Percentiles rank a stretch among this genome's conserved stretches.
Evolutionary conservation across 2,888 invertebrate genomes (phyloP).

Genomic region (Andrena marginata): DNA sequence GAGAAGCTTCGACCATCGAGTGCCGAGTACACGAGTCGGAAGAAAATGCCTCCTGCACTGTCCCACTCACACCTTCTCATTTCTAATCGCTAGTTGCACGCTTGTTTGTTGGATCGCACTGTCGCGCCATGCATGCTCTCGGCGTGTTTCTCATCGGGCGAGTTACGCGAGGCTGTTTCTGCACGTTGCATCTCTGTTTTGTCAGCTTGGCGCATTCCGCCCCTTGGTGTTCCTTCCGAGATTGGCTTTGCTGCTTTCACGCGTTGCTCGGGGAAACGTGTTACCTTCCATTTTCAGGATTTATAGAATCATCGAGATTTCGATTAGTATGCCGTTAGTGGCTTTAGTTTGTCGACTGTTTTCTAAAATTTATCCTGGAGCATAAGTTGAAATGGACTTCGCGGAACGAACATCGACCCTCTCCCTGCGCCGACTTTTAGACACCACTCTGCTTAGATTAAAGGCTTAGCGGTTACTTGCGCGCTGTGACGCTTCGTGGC

Average conservation of each 20-base stretch:
- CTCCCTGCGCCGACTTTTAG: neutral
- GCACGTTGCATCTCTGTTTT: constrained; percentile 33
- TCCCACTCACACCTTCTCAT: constrained; percentile 15
- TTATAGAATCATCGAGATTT: neutral
- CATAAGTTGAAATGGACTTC: no score
- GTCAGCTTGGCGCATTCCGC: constrained; percentile 17
- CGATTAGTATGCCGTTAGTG: no score
- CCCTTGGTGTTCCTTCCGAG: constrained; percentile 18
- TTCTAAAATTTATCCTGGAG: no score
- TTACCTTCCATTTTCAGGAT: neutral
- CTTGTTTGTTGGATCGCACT: neutral
- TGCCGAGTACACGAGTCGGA: constrained; percentile 9
- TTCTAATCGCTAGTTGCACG: constrained; percentile 30
- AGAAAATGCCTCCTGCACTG: constrained; percentile 24
- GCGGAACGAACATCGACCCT: neutral
- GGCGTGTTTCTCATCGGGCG: constrained; percentile 34
- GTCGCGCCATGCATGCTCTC: constrained; percentile 27
- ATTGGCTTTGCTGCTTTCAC: constrained; percentile 35
- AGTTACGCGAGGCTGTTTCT: constrained; percentile 20
- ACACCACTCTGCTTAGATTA: neutral
- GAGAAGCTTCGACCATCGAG: neutral
- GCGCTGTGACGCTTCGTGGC: neutral
- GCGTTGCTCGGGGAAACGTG: constrained; percentile 23
- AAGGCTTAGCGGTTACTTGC: neutral
- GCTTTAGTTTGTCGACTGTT: no score